A percentile compares a stretch with the other conserved stretches of the same genome.
These are phyloP conservation scores for Desoria tigrina DNA, from an alignment of 2,888 invertebrate genomes.

Conservation along the genomic window DNA sequence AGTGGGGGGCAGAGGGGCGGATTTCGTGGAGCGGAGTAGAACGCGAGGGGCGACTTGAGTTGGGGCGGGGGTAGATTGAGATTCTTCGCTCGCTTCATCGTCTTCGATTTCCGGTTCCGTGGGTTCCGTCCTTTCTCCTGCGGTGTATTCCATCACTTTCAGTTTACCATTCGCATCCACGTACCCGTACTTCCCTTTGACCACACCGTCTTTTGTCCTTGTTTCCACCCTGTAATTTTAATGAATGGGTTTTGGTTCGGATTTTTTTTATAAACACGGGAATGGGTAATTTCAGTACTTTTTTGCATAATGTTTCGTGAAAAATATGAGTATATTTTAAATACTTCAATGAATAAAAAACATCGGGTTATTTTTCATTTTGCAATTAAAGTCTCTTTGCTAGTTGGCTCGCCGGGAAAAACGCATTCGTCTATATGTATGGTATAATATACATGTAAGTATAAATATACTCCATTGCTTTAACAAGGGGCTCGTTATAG, in stretches of 20 bases:
- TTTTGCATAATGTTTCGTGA: too few relatives aligned
- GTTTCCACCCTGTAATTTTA: conserved; percentile 65
- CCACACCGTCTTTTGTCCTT: conserved; percentile 74
- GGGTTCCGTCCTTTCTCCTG: conserved; percentile 58
- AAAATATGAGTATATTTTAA: background rate
- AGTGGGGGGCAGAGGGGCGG: conserved; percentile 17
- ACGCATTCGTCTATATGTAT: too few relatives aligned
- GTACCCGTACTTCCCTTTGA: conserved; percentile 81
- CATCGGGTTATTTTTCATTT: too few relatives aligned
- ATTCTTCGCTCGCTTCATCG: background rate
- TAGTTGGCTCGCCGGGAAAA: too few relatives aligned
- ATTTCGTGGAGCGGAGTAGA: conserved; percentile 15
- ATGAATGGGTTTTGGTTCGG: too few relatives aligned
- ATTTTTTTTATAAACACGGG: too few relatives aligned
- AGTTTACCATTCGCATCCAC: conserved; percentile 70
- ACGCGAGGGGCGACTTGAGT: conserved; percentile 16
- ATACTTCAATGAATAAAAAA: too few relatives aligned
- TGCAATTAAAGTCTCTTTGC: too few relatives aligned
- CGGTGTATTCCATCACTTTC: conserved; percentile 74
- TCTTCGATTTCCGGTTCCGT: conserved; percentile 22
- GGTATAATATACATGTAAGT: too few relatives aligned
- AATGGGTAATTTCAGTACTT: too few relatives aligned
- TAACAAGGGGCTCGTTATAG: too few relatives aligned
- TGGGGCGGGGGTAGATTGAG: conserved; percentile 32
- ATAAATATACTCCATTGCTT: too few relatives aligned